Evolutionary conservation across 1,140 invertebrate genomes (phyloP).

Genomic region (Brachionus calyciflorus): DNA sequence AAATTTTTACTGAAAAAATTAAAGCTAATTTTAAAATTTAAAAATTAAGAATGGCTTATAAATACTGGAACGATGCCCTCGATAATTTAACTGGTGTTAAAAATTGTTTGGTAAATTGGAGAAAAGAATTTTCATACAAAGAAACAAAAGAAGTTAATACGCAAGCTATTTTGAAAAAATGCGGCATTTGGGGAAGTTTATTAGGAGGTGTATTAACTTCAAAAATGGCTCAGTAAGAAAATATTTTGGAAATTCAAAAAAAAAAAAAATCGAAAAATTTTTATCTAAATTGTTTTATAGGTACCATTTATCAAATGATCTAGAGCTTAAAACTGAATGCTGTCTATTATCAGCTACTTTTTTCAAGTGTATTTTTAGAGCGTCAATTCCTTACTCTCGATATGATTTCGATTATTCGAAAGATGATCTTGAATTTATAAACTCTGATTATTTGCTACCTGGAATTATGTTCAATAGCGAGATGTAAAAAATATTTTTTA

Average conservation of each 20-base stretch:
- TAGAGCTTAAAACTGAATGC: constrained; percentile 43
- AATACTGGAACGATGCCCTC: constrained; percentile 37
- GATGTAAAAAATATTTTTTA: constrained; percentile 45
- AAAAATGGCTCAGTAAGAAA: constrained; percentile 59
- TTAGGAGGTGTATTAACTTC: constrained; percentile 56
- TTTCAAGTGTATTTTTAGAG: constrained; percentile 55
- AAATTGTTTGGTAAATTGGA: constrained; percentile 38
- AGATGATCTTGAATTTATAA: constrained; percentile 54
- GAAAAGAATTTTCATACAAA: background rate
- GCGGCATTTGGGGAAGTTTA: constrained; percentile 60
- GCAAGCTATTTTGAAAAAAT: constrained; percentile 53
- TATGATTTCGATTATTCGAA: constrained; percentile 59
- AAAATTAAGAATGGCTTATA: constrained; percentile 16
- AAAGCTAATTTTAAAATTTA: background rate
- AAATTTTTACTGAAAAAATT: background rate
- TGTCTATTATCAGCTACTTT: constrained; percentile 28
- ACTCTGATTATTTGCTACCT: constrained; percentile 56
- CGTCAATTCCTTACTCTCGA: constrained; percentile 57
- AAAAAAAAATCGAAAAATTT: background rate
- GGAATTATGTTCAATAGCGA: constrained; percentile 58
- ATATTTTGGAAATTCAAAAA: background rate
- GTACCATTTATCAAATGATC: background rate
- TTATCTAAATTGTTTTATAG: background rate
- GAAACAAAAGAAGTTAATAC: background rate
- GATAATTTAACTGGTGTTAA: constrained; percentile 2